Evolutionary conservation across 2,888 invertebrate species (phyloP), one percentile per base, ranked within the genome.

Genomic region (Limnephilus lunatus): DNA sequence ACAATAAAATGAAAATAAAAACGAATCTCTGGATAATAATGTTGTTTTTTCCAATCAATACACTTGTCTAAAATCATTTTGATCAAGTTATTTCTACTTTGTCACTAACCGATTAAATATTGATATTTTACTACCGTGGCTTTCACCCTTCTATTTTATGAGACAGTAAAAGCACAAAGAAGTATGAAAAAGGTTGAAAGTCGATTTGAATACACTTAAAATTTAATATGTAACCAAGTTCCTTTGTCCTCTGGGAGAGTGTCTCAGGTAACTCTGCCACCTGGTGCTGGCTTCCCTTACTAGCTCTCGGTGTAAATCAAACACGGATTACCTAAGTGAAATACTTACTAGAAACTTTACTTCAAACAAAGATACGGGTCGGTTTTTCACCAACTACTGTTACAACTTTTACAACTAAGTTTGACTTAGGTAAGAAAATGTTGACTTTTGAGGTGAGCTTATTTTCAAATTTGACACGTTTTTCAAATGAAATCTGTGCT

Each of bases 221-320:
- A 32, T 82, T 82, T 82, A 82, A 82, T 82, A 82, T 82, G 82
- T 14, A 32, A 82, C 82, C 82, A 68, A 68, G 82, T 32, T 82
- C 32, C 82, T 82, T 82, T 82, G 82, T 82, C 32, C 82, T 68
- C 68, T 4, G 32, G 31, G 82, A 82, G 68, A 14, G 14, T 81
- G 31, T 82, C 31, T 15, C 32, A 25, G 25, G 68, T 19, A 53
- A 53, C 31, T 31, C 82, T 32, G 32, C 82, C 82, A 82, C 82
- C 82, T 82, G 82, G 81, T 81, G 9, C 19, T 4, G 19, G 68
- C 68, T 68, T n/a, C 68, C 2, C 9, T 25, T 68, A 68, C 25
- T n/a, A 68, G 68, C n/a, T 68, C 53, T 19, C 68, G 68, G 25
- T n/a, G 68, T 25, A 68, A 68, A 68, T 68, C 68, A 68, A 68